Percentiles rank a stretch among this genome's conserved stretches.
Evolutionary conservation across 2,113 vertebrate genomes (phyloP).

Genomic region (Columba janthina): DNA sequence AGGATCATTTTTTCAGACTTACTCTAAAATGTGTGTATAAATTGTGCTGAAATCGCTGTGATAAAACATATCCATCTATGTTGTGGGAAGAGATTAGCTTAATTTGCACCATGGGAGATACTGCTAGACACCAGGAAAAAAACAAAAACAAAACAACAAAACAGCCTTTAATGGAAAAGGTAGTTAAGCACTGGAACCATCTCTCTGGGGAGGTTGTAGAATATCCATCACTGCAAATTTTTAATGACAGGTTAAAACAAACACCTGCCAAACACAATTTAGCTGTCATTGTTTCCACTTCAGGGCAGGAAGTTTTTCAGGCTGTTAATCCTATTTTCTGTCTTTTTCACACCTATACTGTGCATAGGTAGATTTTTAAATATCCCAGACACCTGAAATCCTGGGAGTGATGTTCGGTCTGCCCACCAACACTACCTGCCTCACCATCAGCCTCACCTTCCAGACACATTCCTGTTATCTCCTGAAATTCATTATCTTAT

Average conservation of each 20-base stretch:
- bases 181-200: neutral
- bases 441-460: neutral
- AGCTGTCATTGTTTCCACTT: neutral
- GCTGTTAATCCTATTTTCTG: neutral
- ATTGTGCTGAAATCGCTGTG: neutral
- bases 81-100: neutral
- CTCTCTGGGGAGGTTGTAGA: neutral
- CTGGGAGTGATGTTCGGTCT: neutral
- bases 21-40: neutral
- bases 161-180: neutral
- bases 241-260: neutral
- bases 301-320: neutral
- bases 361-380: neutral
- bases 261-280: neutral
- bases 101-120: neutral
- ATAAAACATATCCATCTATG: neutral
- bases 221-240: neutral
- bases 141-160: neutral
- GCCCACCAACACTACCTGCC: neutral
- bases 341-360: neutral
- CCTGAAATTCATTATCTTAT: neutral
- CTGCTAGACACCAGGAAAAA: neutral
- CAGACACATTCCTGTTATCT: neutral
- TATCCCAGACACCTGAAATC: neutral
- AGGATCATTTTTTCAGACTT: neutral